A percentile compares a stretch with the other conserved stretches of the same genome.
phyloP scores from a whole-genome alignment of 37 sponge, comb jelly and placozoan genomes.

The Beroe forskalii region DNA sequence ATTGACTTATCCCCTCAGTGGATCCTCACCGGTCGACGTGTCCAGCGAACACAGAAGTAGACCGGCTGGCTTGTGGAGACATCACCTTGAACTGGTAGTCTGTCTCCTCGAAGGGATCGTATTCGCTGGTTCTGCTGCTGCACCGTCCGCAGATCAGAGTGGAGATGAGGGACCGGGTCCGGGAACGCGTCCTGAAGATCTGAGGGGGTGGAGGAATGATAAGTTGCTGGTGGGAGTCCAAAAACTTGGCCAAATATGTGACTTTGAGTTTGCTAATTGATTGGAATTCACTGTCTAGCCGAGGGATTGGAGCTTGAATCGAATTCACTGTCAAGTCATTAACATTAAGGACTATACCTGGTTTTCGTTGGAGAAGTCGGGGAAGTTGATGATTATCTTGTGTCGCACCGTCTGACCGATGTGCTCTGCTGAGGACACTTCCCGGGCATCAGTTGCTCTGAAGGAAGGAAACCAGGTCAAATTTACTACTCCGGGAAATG shows the following conservation, averaged over 20 bases:
- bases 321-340: no score
- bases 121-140: background rate
- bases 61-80: background rate
- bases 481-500: no score
- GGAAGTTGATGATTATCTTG: background rate
- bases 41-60: background rate
- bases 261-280: background rate
- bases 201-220: background rate
- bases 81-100: slow-evolving; percentile 3
- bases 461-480: no score
- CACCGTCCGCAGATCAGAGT: background rate
- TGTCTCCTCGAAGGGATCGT: background rate
- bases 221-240: background rate
- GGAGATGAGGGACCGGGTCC: background rate
- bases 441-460: background rate
- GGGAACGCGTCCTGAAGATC: background rate
- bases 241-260: background rate
- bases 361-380: slow-evolving; percentile 1
- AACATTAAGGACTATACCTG: slow-evolving; percentile 13
- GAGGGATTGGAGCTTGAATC: no score
- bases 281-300: background rate
- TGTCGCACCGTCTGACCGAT: background rate
- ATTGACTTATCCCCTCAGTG: no score
- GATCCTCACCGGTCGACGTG: background rate
- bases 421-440: background rate